These are phyloP conservation scores for Cheilosia scutellata DNA, from an alignment of 2,888 invertebrate genomes.

Conservation along the genomic window DNA sequence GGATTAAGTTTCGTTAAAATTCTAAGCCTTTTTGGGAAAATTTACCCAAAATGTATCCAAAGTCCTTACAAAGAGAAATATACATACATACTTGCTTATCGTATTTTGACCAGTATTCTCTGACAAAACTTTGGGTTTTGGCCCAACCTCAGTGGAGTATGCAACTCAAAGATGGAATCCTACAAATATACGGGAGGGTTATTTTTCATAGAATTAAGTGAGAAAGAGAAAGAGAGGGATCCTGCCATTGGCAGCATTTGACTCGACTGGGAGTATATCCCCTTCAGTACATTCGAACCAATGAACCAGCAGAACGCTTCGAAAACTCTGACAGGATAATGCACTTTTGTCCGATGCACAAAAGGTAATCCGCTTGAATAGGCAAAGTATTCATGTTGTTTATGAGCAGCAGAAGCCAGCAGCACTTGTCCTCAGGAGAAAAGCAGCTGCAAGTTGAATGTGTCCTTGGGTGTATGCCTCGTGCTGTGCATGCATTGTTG, in stretches of 20 bases:
- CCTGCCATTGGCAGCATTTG: conserved; percentile 30
- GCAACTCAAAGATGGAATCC: neutral
- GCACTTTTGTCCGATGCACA: conserved; percentile 62
- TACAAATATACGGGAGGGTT: conserved; percentile 24
- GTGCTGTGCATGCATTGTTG: conserved; percentile 22
- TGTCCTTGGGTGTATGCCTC: conserved; percentile 27
- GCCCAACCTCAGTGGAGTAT: neutral
- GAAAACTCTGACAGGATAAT: conserved; percentile 66
- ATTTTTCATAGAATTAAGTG: conserved; percentile 10
- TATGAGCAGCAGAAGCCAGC: conserved; percentile 24
- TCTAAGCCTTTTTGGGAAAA: neutral
- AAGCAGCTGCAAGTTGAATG: conserved; percentile 8
- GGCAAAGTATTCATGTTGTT: conserved; percentile 52
- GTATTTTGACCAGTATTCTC: conserved; percentile 18
- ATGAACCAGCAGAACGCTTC: conserved; percentile 50
- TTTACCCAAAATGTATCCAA: neutral
- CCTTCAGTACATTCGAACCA: conserved; percentile 37
- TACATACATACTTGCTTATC: conserved; percentile 7
- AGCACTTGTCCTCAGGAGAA: conserved; percentile 8
- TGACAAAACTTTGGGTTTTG: neutral
- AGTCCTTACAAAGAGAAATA: neutral
- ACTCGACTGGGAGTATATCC: neutral
- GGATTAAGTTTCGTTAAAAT: conserved; percentile 10
- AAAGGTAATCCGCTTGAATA: conserved; percentile 65
- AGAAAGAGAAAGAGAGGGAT: neutral